phyloP scores from a whole-genome alignment of 2,797 vertebrate genomes.

The Poeciliopsis turneri region DNA sequence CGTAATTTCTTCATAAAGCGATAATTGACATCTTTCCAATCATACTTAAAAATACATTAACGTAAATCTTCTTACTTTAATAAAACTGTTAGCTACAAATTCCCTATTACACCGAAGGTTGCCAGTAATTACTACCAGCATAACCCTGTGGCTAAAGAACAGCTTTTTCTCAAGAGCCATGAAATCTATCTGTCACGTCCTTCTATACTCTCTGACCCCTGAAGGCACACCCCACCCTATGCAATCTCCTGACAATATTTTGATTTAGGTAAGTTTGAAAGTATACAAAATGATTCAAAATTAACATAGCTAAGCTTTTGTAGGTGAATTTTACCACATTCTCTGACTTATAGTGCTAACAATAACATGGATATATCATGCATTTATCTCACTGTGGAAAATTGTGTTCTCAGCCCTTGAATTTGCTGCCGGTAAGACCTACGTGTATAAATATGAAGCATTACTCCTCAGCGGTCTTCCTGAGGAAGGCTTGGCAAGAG shows the following conservation, averaged over 20 bases:
- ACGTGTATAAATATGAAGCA: constrained; percentile 81
- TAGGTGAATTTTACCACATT: not conserved
- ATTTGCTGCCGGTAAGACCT: constrained; percentile 73
- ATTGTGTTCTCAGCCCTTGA: constrained; percentile 67
- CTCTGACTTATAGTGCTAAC: not conserved
- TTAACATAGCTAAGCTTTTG: not conserved
- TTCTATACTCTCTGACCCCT: too few species aligned
- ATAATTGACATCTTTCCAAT: too few species aligned
- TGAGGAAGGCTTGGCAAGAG: constrained; percentile 79
- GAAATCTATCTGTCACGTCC: too few species aligned
- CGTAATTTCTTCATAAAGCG: too few species aligned
- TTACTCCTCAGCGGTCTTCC: constrained; percentile 75
- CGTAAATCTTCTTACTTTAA: too few species aligned
- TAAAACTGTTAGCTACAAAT: too few species aligned
- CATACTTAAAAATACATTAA: too few species aligned
- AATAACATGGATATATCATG: not conserved
- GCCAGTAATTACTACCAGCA: not conserved
- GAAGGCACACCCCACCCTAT: too few species aligned
- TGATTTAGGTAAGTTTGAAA: constrained; percentile 66
- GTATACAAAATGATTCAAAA: not conserved
- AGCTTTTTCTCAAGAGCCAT: too few species aligned
- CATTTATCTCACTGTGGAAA: not conserved
- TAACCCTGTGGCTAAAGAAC: too few species aligned
- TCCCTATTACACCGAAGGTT: too few species aligned
- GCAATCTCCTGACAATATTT: too few species aligned